phyloP scores from a whole-genome alignment of 2,888 invertebrate species.

The Trichopria drosophilae region DNA sequence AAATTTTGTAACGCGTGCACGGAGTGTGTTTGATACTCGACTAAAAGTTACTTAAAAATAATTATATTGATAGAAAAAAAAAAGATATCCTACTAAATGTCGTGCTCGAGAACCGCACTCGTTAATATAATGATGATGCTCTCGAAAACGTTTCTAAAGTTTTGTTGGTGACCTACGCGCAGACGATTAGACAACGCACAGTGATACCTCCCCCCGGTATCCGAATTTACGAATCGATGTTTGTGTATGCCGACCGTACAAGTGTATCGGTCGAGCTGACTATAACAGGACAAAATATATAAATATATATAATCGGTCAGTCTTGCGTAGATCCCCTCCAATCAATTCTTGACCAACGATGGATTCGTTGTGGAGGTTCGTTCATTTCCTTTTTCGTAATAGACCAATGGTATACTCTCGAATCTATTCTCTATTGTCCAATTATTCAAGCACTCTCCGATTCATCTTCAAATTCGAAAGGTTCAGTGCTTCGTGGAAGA shows the following conservation, averaged over 20 bases:
- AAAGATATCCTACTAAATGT: constrained; percentile 48
- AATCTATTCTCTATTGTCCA: constrained; percentile 8
- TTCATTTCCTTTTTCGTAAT: constrained; percentile 40
- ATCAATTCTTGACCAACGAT: constrained; percentile 33
- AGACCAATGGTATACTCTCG: constrained; percentile 27
- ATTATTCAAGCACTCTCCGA: constrained; percentile 46
- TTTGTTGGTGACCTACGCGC: constrained; percentile 28
- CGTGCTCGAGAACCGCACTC: constrained; percentile 37
- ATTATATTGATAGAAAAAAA: no score
- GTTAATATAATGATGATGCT: constrained; percentile 46
- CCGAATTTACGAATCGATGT: constrained; percentile 22
- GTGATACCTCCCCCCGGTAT: constrained; percentile 24
- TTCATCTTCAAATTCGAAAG: constrained; percentile 49
- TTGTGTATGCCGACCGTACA: constrained; percentile 11
- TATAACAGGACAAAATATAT: constrained; percentile 39
- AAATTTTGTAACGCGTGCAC: no score
- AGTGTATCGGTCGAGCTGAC: constrained; percentile 33
- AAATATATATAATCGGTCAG: constrained; percentile 46
- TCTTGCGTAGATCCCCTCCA: constrained; percentile 52
- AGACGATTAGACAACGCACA: constrained; percentile 10
- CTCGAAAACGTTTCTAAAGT: constrained; percentile 41
- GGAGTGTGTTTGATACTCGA: constrained; percentile 23
- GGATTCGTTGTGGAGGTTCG: constrained; percentile 49
- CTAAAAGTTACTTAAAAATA: constrained; percentile 40
- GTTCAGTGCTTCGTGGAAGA: constrained; percentile 50